Evolutionary conservation across 92 coral and sea anemone species (phyloP), one percentile per base, ranked within the genome.

Genomic region (Epizoanthus rinbou): DNA sequence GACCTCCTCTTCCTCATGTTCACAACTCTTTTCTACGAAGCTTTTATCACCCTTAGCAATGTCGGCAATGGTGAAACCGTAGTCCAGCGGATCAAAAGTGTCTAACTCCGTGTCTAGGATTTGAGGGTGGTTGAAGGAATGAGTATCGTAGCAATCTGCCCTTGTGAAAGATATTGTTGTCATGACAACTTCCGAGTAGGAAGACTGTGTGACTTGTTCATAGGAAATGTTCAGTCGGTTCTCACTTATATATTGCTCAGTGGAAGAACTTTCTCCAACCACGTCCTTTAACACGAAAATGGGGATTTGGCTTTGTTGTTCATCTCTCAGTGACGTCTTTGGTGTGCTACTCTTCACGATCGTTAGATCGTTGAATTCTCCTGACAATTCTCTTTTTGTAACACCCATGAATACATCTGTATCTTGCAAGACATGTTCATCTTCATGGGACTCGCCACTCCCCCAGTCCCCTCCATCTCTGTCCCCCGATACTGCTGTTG

Each of bases 51-150:
- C 85, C 63, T 85, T 89, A 31, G 4, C 19, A 65, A 89, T 89
- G 6, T 64, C 85, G n/a, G 53, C 79, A 37, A 90, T 84, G 43
- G 72, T 83, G 74, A 86, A 90, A 21, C 78, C 89, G 64, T 53
- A 57, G 33, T 90, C 88, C 19, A 86, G 74, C 0, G 84, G 90
- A 79, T 83, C 87, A 83, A 82, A 86, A 10, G 76, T 63, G 10
- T 62, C 58, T 13, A 90, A 84, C 75, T 59, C 59, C 22, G 39
- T 69, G 17, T 82, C 90, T 21, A 50, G 70, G 73, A 83, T 79
- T 15, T n/a, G 13, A 45, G 85, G 75, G 41, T 90, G 79, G 10
- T 28, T 19, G 23, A 70, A 56, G 39, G 83, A 83, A 62, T 41
- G 17, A 37, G 39, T n/a, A 18, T 84, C 75, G 37, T 90, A 86